phyloP scores from a whole-genome alignment of 2,113 vertebrate species.

The Herpetotheres cachinnans region DNA sequence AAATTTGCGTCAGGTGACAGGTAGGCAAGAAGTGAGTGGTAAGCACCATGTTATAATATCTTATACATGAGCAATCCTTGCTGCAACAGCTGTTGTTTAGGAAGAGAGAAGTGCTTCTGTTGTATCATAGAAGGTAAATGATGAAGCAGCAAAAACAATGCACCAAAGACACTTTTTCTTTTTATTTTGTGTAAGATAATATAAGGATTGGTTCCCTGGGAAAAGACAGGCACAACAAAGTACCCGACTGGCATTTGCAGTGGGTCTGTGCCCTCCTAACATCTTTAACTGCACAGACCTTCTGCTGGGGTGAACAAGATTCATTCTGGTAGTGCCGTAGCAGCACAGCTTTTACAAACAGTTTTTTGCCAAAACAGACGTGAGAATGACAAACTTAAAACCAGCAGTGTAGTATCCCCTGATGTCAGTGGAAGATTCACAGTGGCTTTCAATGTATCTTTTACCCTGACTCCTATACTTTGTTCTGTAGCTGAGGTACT shows the following conservation, averaged over 20 bases:
- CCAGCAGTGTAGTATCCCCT: background rate
- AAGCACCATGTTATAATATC: background rate
- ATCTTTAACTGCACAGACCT: fast-evolving
- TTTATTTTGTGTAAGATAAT: fast-evolving
- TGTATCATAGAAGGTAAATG: background rate
- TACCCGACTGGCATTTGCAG: fast-evolving
- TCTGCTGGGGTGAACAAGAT: background rate
- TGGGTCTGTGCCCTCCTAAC: background rate
- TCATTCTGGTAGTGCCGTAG: fast-evolving
- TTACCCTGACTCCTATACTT: background rate
- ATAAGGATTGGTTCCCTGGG: background rate
- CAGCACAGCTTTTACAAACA: no score
- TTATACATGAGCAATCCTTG: background rate
- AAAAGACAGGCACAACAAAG: background rate
- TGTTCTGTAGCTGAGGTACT: background rate
- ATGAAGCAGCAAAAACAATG: background rate
- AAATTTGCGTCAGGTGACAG: background rate
- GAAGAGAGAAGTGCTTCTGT: background rate
- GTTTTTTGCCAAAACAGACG: background rate
- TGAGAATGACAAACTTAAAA: background rate
- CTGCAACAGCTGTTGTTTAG: background rate
- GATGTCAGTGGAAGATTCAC: background rate
- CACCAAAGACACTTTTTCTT: background rate
- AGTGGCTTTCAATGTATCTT: background rate
- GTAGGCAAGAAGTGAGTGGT: background rate